These are phyloP conservation scores for Parascotia fuliginaria DNA, from an alignment of 2,888 invertebrate genomes.

Conservation along the genomic window DNA sequence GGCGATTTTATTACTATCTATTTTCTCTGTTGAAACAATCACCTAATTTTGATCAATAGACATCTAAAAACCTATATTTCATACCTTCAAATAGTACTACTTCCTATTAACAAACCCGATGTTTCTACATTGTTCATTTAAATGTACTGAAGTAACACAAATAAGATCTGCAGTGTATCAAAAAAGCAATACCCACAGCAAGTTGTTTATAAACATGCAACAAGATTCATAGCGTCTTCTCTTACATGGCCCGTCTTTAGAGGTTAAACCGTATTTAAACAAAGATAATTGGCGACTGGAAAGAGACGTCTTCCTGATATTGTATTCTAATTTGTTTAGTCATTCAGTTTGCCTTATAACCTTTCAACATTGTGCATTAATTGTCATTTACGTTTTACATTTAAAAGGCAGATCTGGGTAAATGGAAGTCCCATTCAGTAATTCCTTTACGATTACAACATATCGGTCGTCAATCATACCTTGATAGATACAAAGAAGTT, in stretches of 20 bases:
- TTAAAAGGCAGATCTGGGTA: not conserved
- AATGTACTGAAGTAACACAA: no score
- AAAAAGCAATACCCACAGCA: not conserved
- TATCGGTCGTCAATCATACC: no score
- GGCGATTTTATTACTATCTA: no score
- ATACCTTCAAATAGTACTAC: no score
- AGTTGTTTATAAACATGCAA: conserved; percentile 11
- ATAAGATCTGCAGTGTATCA: not conserved
- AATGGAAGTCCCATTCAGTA: not conserved
- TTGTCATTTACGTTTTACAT: conserved; percentile 29
- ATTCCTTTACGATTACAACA: no score
- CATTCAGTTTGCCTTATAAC: conserved; percentile 31
- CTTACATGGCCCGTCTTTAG: conserved; percentile 22
- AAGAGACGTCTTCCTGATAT: conserved; percentile 36
- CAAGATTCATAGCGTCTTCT: conserved; percentile 27
- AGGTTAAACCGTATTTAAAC: conserved; percentile 22
- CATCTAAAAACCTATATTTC: no score
- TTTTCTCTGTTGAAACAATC: no score
- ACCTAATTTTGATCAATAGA: no score
- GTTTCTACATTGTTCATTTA: no score
- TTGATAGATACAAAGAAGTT: no score
- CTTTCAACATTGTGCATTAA: conserved; percentile 15
- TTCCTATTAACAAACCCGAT: no score
- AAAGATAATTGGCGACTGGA: conserved; percentile 33
- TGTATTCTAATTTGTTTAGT: conserved; percentile 39